Evolutionary conservation across 30 jellyfish, hydroid and myxozoan species (phyloP).

Genomic region (Cassiopea andromeda): DNA sequence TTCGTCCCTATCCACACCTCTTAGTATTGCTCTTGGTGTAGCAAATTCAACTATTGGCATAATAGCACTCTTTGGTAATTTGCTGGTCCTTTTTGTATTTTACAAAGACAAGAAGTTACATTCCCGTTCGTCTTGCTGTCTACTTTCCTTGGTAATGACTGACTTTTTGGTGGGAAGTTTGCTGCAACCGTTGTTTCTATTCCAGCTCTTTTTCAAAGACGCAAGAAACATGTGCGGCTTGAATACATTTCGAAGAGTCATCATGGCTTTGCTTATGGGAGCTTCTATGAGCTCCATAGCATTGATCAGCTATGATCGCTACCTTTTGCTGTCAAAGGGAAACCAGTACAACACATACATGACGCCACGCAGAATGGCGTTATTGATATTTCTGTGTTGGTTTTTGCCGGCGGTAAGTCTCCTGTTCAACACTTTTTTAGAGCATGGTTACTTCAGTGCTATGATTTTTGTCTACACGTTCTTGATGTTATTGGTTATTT

Average conservation of each 20-base stretch:
- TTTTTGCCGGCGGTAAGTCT: slow-evolving; percentile 64
- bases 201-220: slow-evolving; percentile 20
- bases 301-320: slow-evolving; percentile 78
- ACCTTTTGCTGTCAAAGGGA: slow-evolving; percentile 64
- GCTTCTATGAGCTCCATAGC: slow-evolving; percentile 77
- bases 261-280: slow-evolving; percentile 62
- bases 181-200: slow-evolving; percentile 52
- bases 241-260: slow-evolving; percentile 39
- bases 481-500: slow-evolving; percentile 34
- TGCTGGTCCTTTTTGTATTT: slow-evolving; percentile 27
- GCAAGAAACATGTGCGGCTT: slow-evolving; percentile 40
- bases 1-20: slow-evolving; percentile 8
- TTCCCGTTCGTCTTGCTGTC: slow-evolving; percentile 47
- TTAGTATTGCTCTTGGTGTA: slow-evolving; percentile 18
- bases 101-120: slow-evolving; percentile 42
- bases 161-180: slow-evolving; percentile 61
- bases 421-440: slow-evolving; percentile 6
- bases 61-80: slow-evolving; percentile 33
- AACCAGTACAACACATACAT: slow-evolving; percentile 54
- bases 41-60: slow-evolving; percentile 21
- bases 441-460: slow-evolving; percentile 47
- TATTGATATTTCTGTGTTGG: slow-evolving; percentile 57
- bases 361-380: slow-evolving; percentile 47
- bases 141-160: slow-evolving; percentile 63
- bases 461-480: slow-evolving; percentile 53